Evolutionary conservation across 1,140 invertebrate genomes (phyloP).

Genomic region (Atopsyche davidsoni): DNA sequence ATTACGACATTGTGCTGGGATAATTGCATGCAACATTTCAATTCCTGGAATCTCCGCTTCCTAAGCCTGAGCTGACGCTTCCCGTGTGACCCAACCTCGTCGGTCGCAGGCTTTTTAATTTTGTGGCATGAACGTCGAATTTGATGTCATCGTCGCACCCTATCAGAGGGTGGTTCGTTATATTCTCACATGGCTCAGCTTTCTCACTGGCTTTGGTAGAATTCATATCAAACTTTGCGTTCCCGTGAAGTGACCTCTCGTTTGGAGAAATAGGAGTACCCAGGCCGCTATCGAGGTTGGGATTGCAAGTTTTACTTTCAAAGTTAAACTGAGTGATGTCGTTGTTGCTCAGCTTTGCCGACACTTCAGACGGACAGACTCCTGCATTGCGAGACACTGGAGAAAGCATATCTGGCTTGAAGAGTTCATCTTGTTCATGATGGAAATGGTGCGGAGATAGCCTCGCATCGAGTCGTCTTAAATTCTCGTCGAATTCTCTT

Average conservation of each 20-base stretch:
- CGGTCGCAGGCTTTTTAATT: conserved; percentile 44
- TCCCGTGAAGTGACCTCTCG: conserved; percentile 14
- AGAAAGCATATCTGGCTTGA: conserved; percentile 2
- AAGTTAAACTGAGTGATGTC: conserved; percentile 16
- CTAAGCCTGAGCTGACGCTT: too few relatives aligned
- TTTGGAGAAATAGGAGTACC: conserved; percentile 36
- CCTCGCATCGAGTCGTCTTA: conserved; percentile 38
- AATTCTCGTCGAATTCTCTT: conserved; percentile 45
- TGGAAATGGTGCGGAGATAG: conserved; percentile 29
- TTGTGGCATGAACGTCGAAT: conserved; percentile 44
- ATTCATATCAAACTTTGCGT: conserved; percentile 38
- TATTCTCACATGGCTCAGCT: conserved; percentile 34
- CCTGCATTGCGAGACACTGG: neutral
- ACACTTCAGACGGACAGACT: conserved; percentile 2
- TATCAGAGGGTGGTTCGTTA: conserved; percentile 52
- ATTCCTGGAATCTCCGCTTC: too few relatives aligned
- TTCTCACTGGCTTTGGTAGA: conserved; percentile 35
- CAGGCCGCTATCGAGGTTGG: conserved; percentile 35
- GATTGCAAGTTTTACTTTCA: conserved; percentile 16
- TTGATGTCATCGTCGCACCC: conserved; percentile 48
- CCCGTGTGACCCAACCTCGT: conserved; percentile 16
- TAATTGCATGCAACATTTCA: too few relatives aligned
- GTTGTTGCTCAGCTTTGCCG: conserved; percentile 8
- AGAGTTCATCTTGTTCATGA: conserved; percentile 27
- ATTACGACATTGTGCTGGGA: too few relatives aligned